Evolutionary conservation across 2,113 vertebrate species (phyloP).

Genomic region (Mustela nigripes): DNA sequence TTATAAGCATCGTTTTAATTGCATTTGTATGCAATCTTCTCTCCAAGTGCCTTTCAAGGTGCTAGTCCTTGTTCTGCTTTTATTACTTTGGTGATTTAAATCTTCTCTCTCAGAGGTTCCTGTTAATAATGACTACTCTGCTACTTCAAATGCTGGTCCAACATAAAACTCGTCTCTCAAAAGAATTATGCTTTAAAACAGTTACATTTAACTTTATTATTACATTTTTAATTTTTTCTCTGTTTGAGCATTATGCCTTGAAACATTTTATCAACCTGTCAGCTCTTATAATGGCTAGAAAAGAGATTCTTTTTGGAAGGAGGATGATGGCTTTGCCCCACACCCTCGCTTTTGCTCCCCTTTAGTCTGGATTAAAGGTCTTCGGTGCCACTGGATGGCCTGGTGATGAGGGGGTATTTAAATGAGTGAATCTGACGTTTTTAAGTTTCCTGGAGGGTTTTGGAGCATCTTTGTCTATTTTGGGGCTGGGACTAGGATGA

Average conservation of each 20-base stretch:
- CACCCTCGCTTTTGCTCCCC: background rate
- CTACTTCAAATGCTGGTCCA: conserved; percentile 89
- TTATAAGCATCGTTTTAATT: conserved; percentile 94
- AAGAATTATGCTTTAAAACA: conserved; percentile 91
- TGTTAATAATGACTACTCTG: conserved; percentile 91
- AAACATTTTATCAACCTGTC: conserved; percentile 88
- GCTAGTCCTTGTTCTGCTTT: conserved; percentile 90
- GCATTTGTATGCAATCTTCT: conserved; percentile 93
- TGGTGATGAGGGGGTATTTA: conserved; percentile 44
- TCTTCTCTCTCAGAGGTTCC: conserved; percentile 90
- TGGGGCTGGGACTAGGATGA: background rate
- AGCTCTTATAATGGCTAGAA: conserved; percentile 80
- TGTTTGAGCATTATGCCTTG: conserved; percentile 87
- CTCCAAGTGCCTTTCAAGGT: conserved; percentile 93
- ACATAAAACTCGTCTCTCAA: conserved; percentile 90
- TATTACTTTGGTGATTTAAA: conserved; percentile 93
- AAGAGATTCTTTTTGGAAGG: conserved; percentile 79
- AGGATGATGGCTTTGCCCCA: conserved; percentile 29
- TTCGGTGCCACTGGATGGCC: background rate
- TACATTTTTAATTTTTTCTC: conserved; percentile 88
- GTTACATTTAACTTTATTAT: conserved; percentile 92
- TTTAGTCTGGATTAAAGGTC: conserved; percentile 67
- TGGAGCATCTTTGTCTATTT: background rate
- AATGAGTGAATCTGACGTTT: conserved; percentile 5
- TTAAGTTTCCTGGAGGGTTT: conserved; percentile 35